Base-by-base conservation (phyloP, 2,797 vertebrate species). In the Brachyrhaphis roseni region DNA sequence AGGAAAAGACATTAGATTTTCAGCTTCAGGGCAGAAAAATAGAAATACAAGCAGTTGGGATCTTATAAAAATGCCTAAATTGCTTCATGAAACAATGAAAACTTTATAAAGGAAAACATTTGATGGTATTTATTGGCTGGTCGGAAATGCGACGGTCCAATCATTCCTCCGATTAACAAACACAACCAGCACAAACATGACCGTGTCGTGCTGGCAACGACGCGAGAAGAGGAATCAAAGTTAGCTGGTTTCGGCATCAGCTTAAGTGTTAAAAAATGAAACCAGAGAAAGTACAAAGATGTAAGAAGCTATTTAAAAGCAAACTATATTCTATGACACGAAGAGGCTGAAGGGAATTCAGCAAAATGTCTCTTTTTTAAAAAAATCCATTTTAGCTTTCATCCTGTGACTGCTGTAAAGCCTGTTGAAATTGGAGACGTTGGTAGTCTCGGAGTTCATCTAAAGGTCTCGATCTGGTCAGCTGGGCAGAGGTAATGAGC, bases 1-100 rank as follows among this genome's bases (percentile, higher is more conserved):
- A 12, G 16, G 26, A 34, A 39, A 59, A 23, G 10, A 6, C 45
- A 46, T 78, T 51, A n/a, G n/a, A n/a, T 23, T 39, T 79, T 81
- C 43, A 43, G 16, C 36, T 82, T 8, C 75, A 78, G 47, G 79
- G 74, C 55, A 87, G 53, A 70, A 68, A 41, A 79, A 66, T 46
- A 34, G 12, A 74, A 16, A 53, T 8, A 77, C 2, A 83, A 45
- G 68, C 12, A 43, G 36, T 39, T 71, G 36, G 70, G 26, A 53
- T 39, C 3, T 78, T 71, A 46, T 23, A 59, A 83, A 84, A 55
- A 83, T 59, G 77, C 39, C 26, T 66, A 3, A 77, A 28, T 64
- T 78, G 78, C 81, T 51, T 31, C 5, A 80, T 76, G n/a, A 78
- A 53, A 51, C 45, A 51, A 51, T 55, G 23, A 31, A 2, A 34